Base-by-base conservation (phyloP, 1,140 invertebrate genomes). In the Goniozus legneri region DNA sequence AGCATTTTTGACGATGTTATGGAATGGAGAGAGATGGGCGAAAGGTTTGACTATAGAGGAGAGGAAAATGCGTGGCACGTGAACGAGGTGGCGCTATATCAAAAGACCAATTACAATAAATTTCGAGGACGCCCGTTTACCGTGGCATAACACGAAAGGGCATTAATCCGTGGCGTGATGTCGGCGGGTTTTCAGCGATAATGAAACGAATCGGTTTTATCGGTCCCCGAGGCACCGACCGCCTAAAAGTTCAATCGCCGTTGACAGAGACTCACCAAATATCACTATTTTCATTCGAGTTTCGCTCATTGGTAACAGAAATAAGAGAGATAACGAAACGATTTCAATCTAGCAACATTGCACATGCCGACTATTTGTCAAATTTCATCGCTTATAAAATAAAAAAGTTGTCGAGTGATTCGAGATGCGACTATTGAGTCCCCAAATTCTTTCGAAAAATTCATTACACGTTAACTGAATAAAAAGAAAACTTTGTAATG, bases 91-190 rank as follows among this genome's bases (percentile, higher is more conserved):
- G 30, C 40, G 49, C 44, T 64, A 53, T 64, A 64, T 63, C 60
- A 61, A 64, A 64, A 61, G 59, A 63, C 50, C 62, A 64, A 63
- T 64, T 64, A 62, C 55, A 58, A 63, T 64, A 64, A 64, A 64
- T 64, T 64, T 44, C 39, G 48, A 48, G 54, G 48, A 55, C 46
- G 54, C 47, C n/a, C 54, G 55, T 50, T 64, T 62, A 56, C 60
- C 54, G 52, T 55, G 40, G 34, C 24, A 46, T 51, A 52, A 56
- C 60, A 62, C 62, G 58, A 61, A 56, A 58, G 51, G 52, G 53
- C 61, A 63, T 64, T 61, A 62, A 64, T 64, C 49, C 53, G 56
- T 42, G 12, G 52, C 36, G 49, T 42, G 49, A 40, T 47, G 55
- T 58, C 62, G 54, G 48, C 54, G 22, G 22, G 43, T 44, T 38